These are phyloP conservation scores for Erithacus rubecula DNA, from an alignment of 2,797 vertebrate species.

Conservation along the genomic window DNA sequence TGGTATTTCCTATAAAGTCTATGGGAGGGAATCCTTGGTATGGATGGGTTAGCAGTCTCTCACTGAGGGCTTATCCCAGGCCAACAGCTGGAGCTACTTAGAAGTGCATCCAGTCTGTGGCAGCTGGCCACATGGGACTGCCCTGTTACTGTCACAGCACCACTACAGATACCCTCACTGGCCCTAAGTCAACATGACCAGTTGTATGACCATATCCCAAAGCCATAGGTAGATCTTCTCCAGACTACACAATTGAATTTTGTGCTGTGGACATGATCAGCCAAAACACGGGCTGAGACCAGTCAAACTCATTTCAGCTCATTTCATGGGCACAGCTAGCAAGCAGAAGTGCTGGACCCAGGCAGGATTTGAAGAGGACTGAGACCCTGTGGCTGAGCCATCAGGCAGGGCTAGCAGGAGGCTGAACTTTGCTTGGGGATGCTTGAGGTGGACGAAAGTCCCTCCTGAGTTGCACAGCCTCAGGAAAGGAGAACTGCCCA, in stretches of 20 bases:
- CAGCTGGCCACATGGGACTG: not conserved
- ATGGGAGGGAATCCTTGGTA: not conserved
- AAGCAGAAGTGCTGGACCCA: not conserved
- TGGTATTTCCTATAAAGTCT: not conserved
- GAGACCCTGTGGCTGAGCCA: accelerated
- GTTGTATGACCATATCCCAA: not conserved
- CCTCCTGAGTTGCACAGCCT: not conserved
- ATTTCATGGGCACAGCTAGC: not conserved
- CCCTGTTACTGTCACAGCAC: not conserved
- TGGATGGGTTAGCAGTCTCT: not conserved
- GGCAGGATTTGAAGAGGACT: not conserved
- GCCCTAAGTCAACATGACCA: not conserved
- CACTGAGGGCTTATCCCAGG: not conserved
- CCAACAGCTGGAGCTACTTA: not conserved
- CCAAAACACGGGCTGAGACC: not conserved
- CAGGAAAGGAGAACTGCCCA: not conserved
- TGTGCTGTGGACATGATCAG: not conserved
- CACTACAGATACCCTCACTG: not conserved
- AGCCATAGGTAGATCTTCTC: not conserved
- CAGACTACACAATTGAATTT: not conserved
- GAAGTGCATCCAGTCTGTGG: not conserved
- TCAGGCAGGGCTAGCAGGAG: not conserved
- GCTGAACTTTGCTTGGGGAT: not conserved
- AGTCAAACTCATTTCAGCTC: not conserved
- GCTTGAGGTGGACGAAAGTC: not conserved